Evolutionary conservation across 1,140 invertebrate genomes (phyloP), one percentile per base, ranked within the genome.

Genomic region (Sogatella furcifera): DNA sequence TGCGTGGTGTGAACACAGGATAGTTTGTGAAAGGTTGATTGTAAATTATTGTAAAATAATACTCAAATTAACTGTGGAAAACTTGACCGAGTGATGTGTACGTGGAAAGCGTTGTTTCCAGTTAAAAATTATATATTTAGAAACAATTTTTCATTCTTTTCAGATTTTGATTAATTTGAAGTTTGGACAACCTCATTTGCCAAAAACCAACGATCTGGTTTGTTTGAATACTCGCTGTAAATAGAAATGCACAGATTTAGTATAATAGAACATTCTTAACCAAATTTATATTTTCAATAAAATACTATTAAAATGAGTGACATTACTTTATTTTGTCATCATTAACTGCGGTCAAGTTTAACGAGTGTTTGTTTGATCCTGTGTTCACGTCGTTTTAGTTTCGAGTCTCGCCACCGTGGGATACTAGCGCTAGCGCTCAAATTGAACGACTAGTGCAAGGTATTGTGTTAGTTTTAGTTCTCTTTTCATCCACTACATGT

Each of bases 401-500:
- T 34, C 64, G 71, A 69, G 70, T 65, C 69, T 68, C 73, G 72
- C 34, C 52, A 49, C 70, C 74, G 74, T 70, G 75, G 75, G 76
- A 76, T 11, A 76, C 77, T 71, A 75, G 76, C 72, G 77, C 77
- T 78, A 76, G 76, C 76, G 69, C 76, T 78, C 77, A 78, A 78
- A 78, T 75, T 71, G 76, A 78, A 76, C 76, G 76, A 76, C 76
- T 77, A 78, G 77, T 78, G 76, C 77, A 78, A 78, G 77, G 77
- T 78, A 78, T 74, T 77, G 77, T 75, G 73, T 13, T 38, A 38
- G 34, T 38, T 38, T 38, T 38, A 38, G 34, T 38, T 38, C 11
- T 38, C 34, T 10, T 38, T 38, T 38, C 34, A 38, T 8, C 34
- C 11, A 38, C 11, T 38, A 5, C 34, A 11, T 38, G 9, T 38